These are phyloP conservation scores for Drosophila nigricruria DNA, from an alignment of 2,888 invertebrate genomes.

Conservation along the genomic window DNA sequence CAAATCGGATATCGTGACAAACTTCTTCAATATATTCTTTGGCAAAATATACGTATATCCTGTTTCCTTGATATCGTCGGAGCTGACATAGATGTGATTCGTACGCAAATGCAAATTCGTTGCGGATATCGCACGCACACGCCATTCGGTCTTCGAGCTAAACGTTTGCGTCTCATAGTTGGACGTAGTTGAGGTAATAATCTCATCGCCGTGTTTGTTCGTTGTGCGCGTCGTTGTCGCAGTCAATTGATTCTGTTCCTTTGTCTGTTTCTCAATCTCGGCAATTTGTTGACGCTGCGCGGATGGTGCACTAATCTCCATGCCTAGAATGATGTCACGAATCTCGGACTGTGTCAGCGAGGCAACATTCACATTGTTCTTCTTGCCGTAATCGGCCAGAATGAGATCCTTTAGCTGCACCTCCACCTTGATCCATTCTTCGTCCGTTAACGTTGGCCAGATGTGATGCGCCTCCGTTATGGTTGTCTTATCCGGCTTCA, in stretches of 20 bases:
- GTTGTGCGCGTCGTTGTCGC: constrained; percentile 99
- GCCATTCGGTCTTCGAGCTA: constrained; percentile 99
- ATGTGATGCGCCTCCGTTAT: constrained; percentile 99
- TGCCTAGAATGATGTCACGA: constrained; percentile 99
- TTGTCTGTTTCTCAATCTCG: constrained; percentile 99
- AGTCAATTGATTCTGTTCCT: constrained; percentile 98
- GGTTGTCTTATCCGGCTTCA: constrained; percentile 99
- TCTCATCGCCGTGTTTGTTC: constrained; percentile 99
- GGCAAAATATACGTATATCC: constrained; percentile 97
- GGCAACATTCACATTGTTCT: constrained; percentile 99
- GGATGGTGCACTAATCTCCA: constrained; percentile 99
- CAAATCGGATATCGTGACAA: constrained; percentile 99
- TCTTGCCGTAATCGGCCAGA: constrained; percentile 99
- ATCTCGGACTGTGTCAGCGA: constrained; percentile 99
- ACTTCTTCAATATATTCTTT: constrained; percentile 99
- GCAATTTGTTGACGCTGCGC: constrained; percentile 99
- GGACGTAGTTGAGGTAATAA: constrained; percentile 99
- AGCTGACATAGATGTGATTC: constrained; percentile 99
- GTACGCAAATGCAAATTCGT: constrained; percentile 98
- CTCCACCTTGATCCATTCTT: constrained; percentile 99
- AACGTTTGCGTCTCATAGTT: constrained; percentile 99
- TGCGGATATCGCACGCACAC: constrained; percentile 98
- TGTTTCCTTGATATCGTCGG: constrained; percentile 99
- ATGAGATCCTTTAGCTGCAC: constrained; percentile 99
- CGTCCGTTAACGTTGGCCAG: constrained; percentile 98